A percentile compares a stretch with the other conserved stretches of the same genome.
These are phyloP conservation scores for Silvanus unidentatus DNA, from an alignment of 2,888 invertebrate species.

Conservation along the genomic window DNA sequence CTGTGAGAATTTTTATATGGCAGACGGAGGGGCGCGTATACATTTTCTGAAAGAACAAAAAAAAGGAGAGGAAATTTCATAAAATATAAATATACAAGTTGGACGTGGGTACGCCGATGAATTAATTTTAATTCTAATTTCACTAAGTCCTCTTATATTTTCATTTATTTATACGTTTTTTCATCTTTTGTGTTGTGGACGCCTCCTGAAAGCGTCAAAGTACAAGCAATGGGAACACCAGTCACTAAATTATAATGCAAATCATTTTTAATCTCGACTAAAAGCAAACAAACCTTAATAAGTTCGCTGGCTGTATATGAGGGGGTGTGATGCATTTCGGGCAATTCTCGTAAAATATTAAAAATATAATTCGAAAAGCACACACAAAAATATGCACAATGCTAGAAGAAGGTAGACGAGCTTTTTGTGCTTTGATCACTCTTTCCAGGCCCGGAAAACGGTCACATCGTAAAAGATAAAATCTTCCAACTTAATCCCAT, in stretches of 20 bases:
- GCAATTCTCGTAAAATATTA: too few species aligned
- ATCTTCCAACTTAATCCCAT: conserved; percentile 15
- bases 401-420: too few species aligned
- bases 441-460: too few species aligned
- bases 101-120: conserved; percentile 15
- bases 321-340: too few species aligned
- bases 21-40: too few species aligned
- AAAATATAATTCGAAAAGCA: neutral
- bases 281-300: conserved; percentile 37
- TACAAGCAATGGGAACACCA: conserved; percentile 20
- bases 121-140: conserved; percentile 38
- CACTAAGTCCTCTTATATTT: conserved; percentile 28
- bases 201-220: conserved; percentile 21
- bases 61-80: too few species aligned
- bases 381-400: neutral
- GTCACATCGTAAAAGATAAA: too few species aligned
- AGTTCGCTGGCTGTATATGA: conserved; percentile 18
- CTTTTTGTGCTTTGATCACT: too few species aligned
- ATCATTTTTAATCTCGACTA: conserved; percentile 38
- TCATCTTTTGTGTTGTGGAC: conserved; percentile 31
- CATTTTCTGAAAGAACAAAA: too few species aligned
- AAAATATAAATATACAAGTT: too few species aligned
- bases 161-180: conserved; percentile 21
- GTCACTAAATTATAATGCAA: conserved; percentile 37
- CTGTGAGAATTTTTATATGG: too few species aligned